phyloP scores from a whole-genome alignment of 2,113 vertebrate species.

The Ochotona princeps region DNA sequence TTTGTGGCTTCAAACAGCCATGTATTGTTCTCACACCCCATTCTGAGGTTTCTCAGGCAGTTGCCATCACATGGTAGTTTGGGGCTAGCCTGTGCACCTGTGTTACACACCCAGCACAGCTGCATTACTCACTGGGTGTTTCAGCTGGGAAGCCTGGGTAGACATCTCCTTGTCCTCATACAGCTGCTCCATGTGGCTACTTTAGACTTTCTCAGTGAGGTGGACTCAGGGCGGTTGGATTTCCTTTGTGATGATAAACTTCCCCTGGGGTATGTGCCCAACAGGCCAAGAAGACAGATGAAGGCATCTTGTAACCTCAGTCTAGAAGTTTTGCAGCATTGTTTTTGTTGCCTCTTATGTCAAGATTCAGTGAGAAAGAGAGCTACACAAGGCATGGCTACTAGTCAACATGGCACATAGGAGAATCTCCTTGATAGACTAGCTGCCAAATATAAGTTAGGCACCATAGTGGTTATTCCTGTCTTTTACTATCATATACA shows the following conservation, averaged over 20 bases:
- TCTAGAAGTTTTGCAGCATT: background rate
- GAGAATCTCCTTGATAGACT: background rate
- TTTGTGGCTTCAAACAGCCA: background rate
- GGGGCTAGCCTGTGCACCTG: background rate
- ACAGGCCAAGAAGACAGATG: background rate
- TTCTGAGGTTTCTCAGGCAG: background rate
- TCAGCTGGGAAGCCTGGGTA: background rate
- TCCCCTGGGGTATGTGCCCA: background rate
- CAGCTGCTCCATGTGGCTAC: background rate
- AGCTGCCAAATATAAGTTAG: background rate
- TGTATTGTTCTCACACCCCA: background rate
- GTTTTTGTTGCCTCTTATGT: background rate
- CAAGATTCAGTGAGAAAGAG: background rate
- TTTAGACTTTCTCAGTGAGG: background rate
- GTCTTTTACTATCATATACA: background rate
- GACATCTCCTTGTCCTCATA: background rate
- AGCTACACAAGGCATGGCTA: background rate
- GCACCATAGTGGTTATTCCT: background rate
- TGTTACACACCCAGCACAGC: background rate
- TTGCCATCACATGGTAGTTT: background rate
- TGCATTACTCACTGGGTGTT: background rate
- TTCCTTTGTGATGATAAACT: background rate
- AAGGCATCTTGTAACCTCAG: background rate
- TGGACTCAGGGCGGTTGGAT: background rate
- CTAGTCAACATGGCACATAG: background rate